These are phyloP conservation scores for Hypomesus transpacificus DNA, from an alignment of 2,113 vertebrate species.

Conservation along the genomic window DNA sequence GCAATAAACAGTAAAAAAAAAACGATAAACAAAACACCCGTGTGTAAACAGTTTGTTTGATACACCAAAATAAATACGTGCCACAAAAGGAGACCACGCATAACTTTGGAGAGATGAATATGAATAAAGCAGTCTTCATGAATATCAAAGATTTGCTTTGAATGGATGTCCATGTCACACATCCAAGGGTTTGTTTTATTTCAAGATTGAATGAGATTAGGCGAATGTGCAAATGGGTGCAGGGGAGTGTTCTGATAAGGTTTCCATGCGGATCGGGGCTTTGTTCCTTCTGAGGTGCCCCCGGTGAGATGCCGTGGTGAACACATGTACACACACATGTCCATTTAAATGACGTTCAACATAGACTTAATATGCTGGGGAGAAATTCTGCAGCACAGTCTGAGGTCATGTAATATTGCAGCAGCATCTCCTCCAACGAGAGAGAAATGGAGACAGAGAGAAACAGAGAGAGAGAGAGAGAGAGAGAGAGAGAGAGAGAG, in stretches of 20 bases:
- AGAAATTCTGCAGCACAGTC: constrained; percentile 43
- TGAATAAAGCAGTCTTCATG: constrained; percentile 59
- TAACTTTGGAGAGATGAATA: constrained; percentile 64
- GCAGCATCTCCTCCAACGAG: constrained; percentile 49
- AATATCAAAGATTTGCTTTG: constrained; percentile 68
- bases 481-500: constrained; percentile 9
- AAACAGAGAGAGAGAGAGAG: constrained; percentile 22
- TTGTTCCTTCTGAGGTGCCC: constrained; percentile 53
- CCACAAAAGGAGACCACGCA: constrained; percentile 50
- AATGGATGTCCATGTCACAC: constrained; percentile 56
- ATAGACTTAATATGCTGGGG: constrained; percentile 55
- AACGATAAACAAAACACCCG: constrained; percentile 12
- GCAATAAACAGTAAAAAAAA: constrained; percentile 9
- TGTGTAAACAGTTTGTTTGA: neutral
- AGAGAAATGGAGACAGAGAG: neutral
- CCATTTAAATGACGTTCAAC: constrained; percentile 34
- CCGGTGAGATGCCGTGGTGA: constrained; percentile 40
- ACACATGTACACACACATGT: constrained; percentile 32
- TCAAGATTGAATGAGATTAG: constrained; percentile 40
- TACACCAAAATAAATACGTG: constrained; percentile 19
- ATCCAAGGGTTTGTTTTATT: constrained; percentile 55
- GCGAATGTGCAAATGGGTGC: constrained; percentile 46
- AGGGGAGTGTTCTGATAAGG: constrained; percentile 39
- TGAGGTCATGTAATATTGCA: constrained; percentile 65
- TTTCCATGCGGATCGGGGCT: constrained; percentile 44